These are phyloP conservation scores for Pocillopora damicornis DNA, from an alignment of 64 coral and sea anemone genomes.

Conservation along the genomic window DNA sequence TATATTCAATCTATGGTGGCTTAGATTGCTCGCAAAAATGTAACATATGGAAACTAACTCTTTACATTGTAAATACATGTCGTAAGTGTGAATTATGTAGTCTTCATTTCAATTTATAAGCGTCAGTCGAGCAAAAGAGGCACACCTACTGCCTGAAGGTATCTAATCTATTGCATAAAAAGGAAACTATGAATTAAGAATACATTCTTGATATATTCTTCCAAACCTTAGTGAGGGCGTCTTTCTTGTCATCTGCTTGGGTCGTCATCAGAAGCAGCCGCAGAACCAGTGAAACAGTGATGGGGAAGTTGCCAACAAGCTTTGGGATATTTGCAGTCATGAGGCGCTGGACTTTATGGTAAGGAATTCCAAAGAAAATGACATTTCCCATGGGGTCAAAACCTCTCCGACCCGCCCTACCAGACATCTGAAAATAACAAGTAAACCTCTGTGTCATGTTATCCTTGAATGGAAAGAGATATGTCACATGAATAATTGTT, in stretches of 20 bases:
- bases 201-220: not conserved
- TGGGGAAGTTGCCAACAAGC: slow-evolving; percentile 73
- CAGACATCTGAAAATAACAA: slow-evolving; percentile 45
- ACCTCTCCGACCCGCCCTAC: slow-evolving; percentile 59
- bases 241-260: slow-evolving; percentile 33
- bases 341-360: slow-evolving; percentile 69
- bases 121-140: too few species aligned
- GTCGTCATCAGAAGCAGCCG: slow-evolving; percentile 64
- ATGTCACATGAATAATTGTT: too few species aligned
- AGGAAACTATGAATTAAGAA: too few species aligned
- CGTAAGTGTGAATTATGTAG: too few species aligned
- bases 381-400: slow-evolving; percentile 61
- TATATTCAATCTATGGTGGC: too few species aligned
- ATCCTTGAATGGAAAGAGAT: too few species aligned
- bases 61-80: not conserved
- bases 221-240: slow-evolving; percentile 52
- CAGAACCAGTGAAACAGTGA: slow-evolving; percentile 67
- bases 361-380: slow-evolving; percentile 60
- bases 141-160: too few species aligned
- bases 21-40: too few species aligned
- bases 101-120: too few species aligned
- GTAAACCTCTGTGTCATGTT: not conserved
- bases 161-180: too few species aligned
- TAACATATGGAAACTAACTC: too few species aligned
- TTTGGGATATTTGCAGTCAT: slow-evolving; percentile 65